Evolutionary conservation across 2,888 invertebrate genomes (phyloP).

Genomic region (Noctua janthina): DNA sequence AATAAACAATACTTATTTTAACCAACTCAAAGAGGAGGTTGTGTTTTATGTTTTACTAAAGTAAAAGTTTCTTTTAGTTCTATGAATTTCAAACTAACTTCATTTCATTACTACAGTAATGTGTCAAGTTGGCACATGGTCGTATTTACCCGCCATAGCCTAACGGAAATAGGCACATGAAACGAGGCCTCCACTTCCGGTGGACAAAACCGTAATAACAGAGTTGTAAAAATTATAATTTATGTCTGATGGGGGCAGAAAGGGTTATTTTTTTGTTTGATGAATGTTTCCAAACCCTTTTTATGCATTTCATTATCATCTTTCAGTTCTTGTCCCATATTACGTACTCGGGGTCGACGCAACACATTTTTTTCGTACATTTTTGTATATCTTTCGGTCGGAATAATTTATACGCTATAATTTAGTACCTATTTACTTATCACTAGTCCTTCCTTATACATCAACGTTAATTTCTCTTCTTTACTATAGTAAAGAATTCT

Average conservation of each 20-base stretch:
- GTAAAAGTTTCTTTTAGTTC: neutral
- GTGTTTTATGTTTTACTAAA: too few species aligned
- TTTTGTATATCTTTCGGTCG: neutral
- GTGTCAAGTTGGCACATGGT: constrained; percentile 51
- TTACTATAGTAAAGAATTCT: too few species aligned
- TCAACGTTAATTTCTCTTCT: neutral
- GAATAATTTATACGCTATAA: neutral
- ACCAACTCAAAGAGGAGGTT: too few species aligned
- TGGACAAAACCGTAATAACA: constrained; percentile 48
- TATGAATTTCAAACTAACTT: neutral
- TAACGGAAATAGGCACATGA: constrained; percentile 63
- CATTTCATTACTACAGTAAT: constrained; percentile 13
- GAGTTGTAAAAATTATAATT: constrained; percentile 51
- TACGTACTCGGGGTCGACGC: neutral
- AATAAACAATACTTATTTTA: neutral
- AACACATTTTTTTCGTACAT: neutral
- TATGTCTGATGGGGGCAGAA: constrained; percentile 41
- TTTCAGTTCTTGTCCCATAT: neutral
- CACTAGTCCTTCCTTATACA: neutral
- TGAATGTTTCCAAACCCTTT: neutral
- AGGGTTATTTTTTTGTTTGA: constrained; percentile 1
- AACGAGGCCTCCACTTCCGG: constrained; percentile 66
- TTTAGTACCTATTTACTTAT: too few species aligned
- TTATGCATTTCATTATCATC: neutral
- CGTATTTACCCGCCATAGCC: constrained; percentile 55